phyloP scores from a whole-genome alignment of 2,797 vertebrate species.

The Glyptemys insculpta region DNA sequence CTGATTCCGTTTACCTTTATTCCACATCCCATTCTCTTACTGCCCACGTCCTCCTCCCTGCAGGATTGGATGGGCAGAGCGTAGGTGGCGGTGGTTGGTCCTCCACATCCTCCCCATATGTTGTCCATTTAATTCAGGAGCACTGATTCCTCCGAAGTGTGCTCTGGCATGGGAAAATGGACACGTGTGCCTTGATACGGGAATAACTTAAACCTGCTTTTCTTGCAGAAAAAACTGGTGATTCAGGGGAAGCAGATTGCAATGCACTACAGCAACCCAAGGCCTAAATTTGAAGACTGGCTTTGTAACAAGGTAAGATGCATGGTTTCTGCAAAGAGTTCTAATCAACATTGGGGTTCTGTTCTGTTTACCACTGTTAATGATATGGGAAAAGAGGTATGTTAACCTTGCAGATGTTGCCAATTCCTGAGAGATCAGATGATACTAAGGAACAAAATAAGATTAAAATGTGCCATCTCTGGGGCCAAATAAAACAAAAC shows the following conservation, averaged over 20 bases:
- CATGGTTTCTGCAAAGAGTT: rapidly evolving
- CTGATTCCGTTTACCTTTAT: conserved; percentile 84
- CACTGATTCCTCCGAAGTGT: conserved; percentile 92
- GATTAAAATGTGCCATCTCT: not conserved
- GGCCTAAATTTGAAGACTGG: conserved; percentile 99
- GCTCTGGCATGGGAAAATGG: conserved; percentile 93
- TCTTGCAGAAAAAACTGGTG: conserved; percentile 97
- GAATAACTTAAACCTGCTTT: conserved; percentile 86
- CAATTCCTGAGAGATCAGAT: rapidly evolving
- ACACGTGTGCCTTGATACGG: conserved; percentile 79
- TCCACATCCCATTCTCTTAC: conserved; percentile 85
- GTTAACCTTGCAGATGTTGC: rapidly evolving
- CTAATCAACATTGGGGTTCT: not conserved
- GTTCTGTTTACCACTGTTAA: not conserved
- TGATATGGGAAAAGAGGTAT: rapidly evolving
- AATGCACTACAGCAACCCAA: conserved; percentile 99
- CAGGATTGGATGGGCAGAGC: conserved; percentile 88
- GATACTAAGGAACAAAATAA: not conserved
- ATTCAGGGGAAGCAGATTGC: conserved; percentile 97
- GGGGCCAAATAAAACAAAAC: not conserved
- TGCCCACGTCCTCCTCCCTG: conserved; percentile 85
- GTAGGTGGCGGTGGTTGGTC: conserved; percentile 89
- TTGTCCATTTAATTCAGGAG: conserved; percentile 89
- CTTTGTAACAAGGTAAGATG: conserved; percentile 96
- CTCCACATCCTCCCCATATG: conserved; percentile 85